A percentile compares a stretch with the other conserved stretches of the same genome.
These are phyloP conservation scores for Numida meleagris DNA, from an alignment of 2,113 vertebrate species.

Conservation along the genomic window DNA sequence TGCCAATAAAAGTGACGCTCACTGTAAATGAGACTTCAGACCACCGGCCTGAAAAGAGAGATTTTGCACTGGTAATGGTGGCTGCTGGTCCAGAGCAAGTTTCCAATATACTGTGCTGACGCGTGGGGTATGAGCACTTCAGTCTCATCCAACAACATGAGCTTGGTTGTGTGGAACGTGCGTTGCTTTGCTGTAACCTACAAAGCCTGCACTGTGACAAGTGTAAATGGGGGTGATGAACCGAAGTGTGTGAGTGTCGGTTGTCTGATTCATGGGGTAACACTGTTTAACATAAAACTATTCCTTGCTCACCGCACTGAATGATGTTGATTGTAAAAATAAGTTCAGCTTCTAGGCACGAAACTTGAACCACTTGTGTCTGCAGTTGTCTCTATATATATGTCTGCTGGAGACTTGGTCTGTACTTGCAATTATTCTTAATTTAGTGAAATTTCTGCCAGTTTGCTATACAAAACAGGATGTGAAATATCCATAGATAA, in stretches of 20 bases:
- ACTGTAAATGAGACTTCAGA: background rate
- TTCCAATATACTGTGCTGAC: background rate
- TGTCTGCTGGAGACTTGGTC: background rate
- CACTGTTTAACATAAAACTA: background rate
- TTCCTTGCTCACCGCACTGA: background rate
- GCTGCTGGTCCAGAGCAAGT: background rate
- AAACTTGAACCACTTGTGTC: background rate
- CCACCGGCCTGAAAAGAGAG: background rate
- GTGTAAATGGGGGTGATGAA: background rate
- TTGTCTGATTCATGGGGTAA: background rate
- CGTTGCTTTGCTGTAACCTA: background rate
- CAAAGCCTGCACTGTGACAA: background rate
- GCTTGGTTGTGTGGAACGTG: background rate
- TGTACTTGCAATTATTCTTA: slow-evolving; percentile 1
- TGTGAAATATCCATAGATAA: background rate
- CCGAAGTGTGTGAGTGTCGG: background rate
- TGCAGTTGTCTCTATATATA: background rate
- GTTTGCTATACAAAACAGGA: background rate
- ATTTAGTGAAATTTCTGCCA: background rate
- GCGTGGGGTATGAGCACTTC: background rate
- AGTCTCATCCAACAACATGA: accelerated
- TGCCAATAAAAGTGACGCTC: background rate
- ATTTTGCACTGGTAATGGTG: background rate
- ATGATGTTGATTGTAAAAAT: background rate
- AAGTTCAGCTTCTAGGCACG: background rate